phyloP scores from a whole-genome alignment of 2,888 invertebrate genomes.

The Drosophila mulleri region DNA sequence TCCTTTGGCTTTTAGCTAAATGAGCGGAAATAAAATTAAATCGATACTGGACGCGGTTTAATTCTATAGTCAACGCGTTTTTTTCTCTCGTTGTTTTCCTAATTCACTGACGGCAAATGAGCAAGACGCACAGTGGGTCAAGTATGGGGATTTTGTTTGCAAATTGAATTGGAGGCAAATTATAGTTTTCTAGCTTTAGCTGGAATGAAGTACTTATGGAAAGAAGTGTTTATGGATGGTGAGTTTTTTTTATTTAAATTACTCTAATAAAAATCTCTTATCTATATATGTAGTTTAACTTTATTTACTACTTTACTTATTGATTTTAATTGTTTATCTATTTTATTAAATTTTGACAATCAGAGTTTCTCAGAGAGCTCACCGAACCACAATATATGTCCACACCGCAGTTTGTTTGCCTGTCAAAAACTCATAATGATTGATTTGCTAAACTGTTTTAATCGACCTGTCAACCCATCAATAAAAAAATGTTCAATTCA shows the following conservation, averaged over 20 bases:
- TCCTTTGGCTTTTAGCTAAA: slow-evolving; percentile 81
- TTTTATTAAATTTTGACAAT: neutral
- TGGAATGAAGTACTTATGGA: too few species aligned
- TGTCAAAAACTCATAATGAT: slow-evolving; percentile 2
- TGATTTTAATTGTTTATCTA: neutral
- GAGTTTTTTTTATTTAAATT: too few species aligned
- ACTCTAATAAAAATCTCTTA: too few species aligned
- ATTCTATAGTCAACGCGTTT: slow-evolving; percentile 68
- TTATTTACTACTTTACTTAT: too few species aligned
- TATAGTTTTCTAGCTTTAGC: neutral
- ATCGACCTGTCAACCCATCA: slow-evolving; percentile 6
- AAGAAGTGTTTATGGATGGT: too few species aligned
- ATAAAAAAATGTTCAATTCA: slow-evolving; percentile 3
- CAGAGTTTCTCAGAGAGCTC: too few species aligned
- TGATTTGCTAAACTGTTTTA: slow-evolving; percentile 5
- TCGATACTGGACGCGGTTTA: slow-evolving; percentile 77
- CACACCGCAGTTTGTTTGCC: neutral
- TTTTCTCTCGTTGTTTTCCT: slow-evolving; percentile 36
- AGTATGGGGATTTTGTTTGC: neutral
- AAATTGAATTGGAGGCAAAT: neutral
- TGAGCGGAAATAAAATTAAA: slow-evolving; percentile 83
- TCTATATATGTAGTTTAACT: too few species aligned
- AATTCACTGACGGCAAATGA: slow-evolving; percentile 47
- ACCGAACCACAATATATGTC: neutral
- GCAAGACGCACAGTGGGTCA: slow-evolving; percentile 42